Base-by-base conservation (phyloP, 2,797 vertebrate species). In the Pipistrellus pygmaeus region DNA sequence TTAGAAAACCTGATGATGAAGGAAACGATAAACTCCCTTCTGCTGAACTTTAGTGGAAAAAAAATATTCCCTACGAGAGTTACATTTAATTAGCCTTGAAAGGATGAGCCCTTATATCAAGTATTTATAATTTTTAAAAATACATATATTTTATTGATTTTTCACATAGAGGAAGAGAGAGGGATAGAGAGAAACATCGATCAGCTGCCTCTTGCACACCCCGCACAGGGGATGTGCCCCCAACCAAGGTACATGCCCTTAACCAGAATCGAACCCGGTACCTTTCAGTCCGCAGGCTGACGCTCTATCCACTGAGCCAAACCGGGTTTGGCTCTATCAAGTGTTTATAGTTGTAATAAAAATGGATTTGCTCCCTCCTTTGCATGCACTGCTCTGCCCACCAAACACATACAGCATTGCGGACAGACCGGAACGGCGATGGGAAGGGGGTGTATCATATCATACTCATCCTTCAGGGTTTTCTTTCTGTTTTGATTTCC, bases 61-160 rank as follows among this genome's bases (percentile, higher is more conserved):
- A 60, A 85, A 91, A 55, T 18, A 96, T 8, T 71, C 14, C 12
- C 60, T 44, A 83, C 18, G 23, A 51, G 46, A 5, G 75, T 88
- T 96, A 62, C 93, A 93, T 90, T 97, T 93, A 95, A 93, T 95
- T 90, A 96, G 85, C 38, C 78, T 85, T 71, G 77, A 93, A 14
- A 92, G 41, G 51, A 72, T 88, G 93, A 92, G 41, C 9, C 27
- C 53, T 90, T 35, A 13, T 38, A 60, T 71, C 57, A 83, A 85
- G 18, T 88, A 91, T 91, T 92, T 90, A 82, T 35, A 84, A 7
- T 41, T 41, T 41, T 41, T 41, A 41, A 41, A 41, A 41, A 41
- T 41, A 41, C 38, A 41, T 41, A 41, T 41, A 41, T 41, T 41
- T 41, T 41, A 41, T 7, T 41, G 38, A 41, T 41, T 41, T 41